A percentile compares a stretch with the other conserved stretches of the same genome.
Evolutionary conservation across 2,797 vertebrate species (phyloP).

Genomic region (Schizopygopsis pylzovi): DNA sequence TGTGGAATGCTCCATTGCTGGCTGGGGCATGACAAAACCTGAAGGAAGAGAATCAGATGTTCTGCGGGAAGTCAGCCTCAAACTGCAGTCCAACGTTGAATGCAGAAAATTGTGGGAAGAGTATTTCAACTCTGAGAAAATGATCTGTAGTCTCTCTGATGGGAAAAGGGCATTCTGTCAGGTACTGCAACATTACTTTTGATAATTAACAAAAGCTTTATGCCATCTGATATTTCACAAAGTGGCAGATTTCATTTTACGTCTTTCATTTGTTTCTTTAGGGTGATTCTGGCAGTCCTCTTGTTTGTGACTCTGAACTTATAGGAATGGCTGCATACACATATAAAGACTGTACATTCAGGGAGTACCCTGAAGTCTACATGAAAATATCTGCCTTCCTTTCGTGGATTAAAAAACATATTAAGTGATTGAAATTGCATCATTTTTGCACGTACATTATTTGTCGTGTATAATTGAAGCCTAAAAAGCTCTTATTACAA

Average conservation of each 20-base stretch:
- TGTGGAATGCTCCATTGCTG: constrained; percentile 51
- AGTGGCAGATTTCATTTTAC: neutral
- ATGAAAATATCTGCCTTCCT: constrained; percentile 68
- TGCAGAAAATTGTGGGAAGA: constrained; percentile 33
- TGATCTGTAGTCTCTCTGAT: constrained; percentile 50
- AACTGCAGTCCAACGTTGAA: constrained; percentile 25
- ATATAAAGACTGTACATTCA: neutral
- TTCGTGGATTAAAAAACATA: constrained; percentile 70
- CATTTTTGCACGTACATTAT: neutral
- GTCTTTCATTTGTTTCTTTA: constrained; percentile 43
- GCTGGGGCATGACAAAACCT: constrained; percentile 45
- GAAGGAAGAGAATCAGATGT: neutral
- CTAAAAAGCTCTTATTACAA: neutral
- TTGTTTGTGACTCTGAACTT: constrained; percentile 68
- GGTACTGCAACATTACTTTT: constrained; percentile 25
- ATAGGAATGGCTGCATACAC: constrained; percentile 67
- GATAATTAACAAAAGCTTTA: neutral
- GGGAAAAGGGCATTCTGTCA: constrained; percentile 55
- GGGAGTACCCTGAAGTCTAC: constrained; percentile 67
- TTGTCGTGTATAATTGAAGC: neutral
- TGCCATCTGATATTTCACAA: neutral
- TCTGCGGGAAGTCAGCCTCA: constrained; percentile 45
- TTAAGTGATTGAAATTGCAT: neutral
- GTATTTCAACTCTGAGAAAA: neutral
- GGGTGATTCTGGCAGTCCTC: constrained; percentile 79